Conservation (phyloP, 2,888 invertebrate genomes). For the Apoda limacodes region DNA sequence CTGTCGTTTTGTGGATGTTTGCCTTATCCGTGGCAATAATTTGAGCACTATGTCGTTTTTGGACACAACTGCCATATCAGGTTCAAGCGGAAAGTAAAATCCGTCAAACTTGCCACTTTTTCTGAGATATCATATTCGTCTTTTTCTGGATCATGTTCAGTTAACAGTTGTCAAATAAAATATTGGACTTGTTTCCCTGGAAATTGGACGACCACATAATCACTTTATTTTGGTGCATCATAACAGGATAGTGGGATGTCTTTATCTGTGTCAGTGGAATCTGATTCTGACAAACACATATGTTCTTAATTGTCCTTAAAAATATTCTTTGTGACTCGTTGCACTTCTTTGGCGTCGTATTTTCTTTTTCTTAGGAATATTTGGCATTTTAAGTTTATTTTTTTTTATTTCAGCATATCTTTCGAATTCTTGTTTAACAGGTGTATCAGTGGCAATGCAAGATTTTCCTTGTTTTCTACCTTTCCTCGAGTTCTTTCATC, state of each 20-base stretch:
- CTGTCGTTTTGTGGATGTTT: too few species aligned
- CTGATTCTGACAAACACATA: constrained; percentile 1
- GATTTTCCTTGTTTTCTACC: constrained; percentile 10
- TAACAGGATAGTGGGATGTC: constrained; percentile 4
- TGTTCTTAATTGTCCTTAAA: constrained; percentile 4
- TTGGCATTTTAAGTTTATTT: constrained; percentile 4
- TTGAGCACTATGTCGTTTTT: constrained; percentile 6
- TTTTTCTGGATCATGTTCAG: constrained; percentile 8
- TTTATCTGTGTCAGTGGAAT: constrained; percentile 3
- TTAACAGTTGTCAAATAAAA: constrained; percentile 7
- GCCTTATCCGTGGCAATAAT: constrained; percentile 6
- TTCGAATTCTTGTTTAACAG: constrained; percentile 11
- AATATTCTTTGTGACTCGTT: constrained; percentile 6
- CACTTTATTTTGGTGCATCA: constrained; percentile 3
- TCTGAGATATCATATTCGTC: constrained; percentile 9
- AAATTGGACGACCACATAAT: constrained; percentile 4
- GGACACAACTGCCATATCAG: constrained; percentile 7
- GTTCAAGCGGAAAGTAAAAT: constrained; percentile 12
- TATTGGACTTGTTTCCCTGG: constrained; percentile 4
- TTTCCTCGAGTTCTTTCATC: constrained; percentile 6
- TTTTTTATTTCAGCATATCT: constrained; percentile 5
- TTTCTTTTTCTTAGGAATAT: constrained; percentile 6
- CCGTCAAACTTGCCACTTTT: constrained; percentile 9
- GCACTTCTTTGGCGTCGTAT: constrained; percentile 4
- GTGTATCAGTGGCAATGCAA: constrained; percentile 12